Conservation (phyloP, 2,888 invertebrate species). For the Nomada hirtipes region DNA sequence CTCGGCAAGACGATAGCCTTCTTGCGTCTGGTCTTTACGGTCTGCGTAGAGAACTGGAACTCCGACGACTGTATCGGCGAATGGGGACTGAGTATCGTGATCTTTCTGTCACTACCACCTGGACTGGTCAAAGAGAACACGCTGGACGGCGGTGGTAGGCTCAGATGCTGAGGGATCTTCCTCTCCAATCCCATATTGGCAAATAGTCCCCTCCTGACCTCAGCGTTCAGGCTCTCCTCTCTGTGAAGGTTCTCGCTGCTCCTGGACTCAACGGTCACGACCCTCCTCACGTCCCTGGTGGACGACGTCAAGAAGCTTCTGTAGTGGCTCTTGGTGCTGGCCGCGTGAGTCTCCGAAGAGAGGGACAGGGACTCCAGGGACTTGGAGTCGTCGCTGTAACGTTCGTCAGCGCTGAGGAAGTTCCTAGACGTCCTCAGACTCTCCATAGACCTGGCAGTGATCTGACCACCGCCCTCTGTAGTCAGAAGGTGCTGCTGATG, state of each 20-base stretch:
- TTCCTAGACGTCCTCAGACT: constrained; percentile 87
- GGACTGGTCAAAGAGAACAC: constrained; percentile 86
- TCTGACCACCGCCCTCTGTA: constrained; percentile 76
- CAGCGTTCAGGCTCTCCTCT: constrained; percentile 87
- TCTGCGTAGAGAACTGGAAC: constrained; percentile 86
- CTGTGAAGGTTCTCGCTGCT: constrained; percentile 87
- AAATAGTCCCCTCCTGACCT: constrained; percentile 88
- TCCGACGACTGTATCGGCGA: constrained; percentile 90
- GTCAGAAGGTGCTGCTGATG: constrained; percentile 77
- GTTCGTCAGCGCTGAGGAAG: constrained; percentile 80
- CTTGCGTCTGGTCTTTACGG: constrained; percentile 88
- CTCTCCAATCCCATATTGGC: constrained; percentile 87
- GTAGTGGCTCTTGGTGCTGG: constrained; percentile 84
- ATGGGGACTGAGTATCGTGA: constrained; percentile 93
- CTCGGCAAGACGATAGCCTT: constrained; percentile 91
- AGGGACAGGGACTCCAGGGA: constrained; percentile 81
- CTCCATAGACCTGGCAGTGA: constrained; percentile 90
- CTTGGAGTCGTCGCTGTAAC: constrained; percentile 80
- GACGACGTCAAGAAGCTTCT: constrained; percentile 89
- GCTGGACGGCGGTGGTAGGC: constrained; percentile 88
- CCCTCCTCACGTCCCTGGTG: constrained; percentile 87
- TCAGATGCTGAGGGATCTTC: constrained; percentile 88
- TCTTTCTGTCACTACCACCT: constrained; percentile 86
- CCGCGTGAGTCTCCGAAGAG: constrained; percentile 86
- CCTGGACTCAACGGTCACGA: constrained; percentile 85